Evolutionary conservation across 2,113 vertebrate species (phyloP), one percentile per base, ranked within the genome.

Genomic region (Egretta garzetta): DNA sequence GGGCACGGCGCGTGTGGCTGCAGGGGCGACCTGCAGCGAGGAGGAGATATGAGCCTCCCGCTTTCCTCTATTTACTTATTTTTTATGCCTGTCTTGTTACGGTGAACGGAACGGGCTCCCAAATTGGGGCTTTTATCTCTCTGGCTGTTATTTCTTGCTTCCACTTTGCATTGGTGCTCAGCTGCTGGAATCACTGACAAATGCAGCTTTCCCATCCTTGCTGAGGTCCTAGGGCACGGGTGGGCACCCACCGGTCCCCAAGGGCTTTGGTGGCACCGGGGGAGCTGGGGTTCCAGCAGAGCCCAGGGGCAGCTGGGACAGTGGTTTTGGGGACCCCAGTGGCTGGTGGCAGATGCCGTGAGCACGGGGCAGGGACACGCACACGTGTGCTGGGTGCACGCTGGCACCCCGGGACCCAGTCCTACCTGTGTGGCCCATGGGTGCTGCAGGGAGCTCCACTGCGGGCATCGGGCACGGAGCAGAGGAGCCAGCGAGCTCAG

Each of bases 391-490:
- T 43, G 27, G 2, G 2, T 52, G 59, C 22, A 28, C 14, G 3
- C 58, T 3, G 4, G 20, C 55, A 49, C 55, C 24, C 17, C 0
- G 16, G 79, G 37, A 60, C 37, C 27, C 39, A 17, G 23, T 12
- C 74, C 74, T 10, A 3, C 35, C 58, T 33, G 28, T 1, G 4
- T 22, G 50, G 5, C 33, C 60, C 27, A 3, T 0, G 70, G 62
- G 52, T 15, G 68, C 67, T 24, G 23, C 23, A 18, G 39, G 27
- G 30, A 84, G 79, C 64, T 26, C n/a, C 10, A 35, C 66, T 3
- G 28, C 7, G 3, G 52, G 28, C 2, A 2, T 10, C 1, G 5
- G 22, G 18, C 47, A n/a, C 1, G 2, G 47, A 2, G 28, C 1
- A 1, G 56, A 30, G n/a, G 23, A 39, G 19, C 47, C 27, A 9